Percentiles rank a stretch among this genome's conserved stretches.
Evolutionary conservation across 1,140 invertebrate species (phyloP).

Genomic region (Zaprionus camerounensis): DNA sequence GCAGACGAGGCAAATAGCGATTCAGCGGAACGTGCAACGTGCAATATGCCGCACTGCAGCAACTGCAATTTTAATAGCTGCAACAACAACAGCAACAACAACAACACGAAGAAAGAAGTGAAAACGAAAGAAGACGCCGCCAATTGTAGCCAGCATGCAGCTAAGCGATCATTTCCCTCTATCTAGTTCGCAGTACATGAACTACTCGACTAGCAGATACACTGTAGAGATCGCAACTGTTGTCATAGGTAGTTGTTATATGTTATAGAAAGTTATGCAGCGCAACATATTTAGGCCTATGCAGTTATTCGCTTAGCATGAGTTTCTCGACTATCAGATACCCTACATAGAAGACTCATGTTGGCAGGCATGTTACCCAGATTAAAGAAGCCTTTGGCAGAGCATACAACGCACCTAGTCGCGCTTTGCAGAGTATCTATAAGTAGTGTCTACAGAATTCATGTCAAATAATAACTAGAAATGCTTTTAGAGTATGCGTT

Average conservation of each 20-base stretch:
- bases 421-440: neutral
- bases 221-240: neutral
- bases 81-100: slow-evolving; percentile 6
- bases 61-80: slow-evolving; percentile 43
- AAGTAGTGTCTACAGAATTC: too few species aligned
- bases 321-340: neutral
- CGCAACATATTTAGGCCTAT: too few species aligned
- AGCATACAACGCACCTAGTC: neutral
- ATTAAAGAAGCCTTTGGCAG: neutral
- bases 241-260: neutral
- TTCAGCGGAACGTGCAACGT: slow-evolving; percentile 48
- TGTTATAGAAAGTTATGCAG: too few species aligned
- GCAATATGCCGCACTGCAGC: slow-evolving; percentile 10
- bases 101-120: neutral
- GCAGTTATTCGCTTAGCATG: neutral
- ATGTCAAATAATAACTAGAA: too few species aligned
- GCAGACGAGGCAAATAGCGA: slow-evolving; percentile 20
- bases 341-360: neutral
- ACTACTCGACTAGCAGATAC: neutral
- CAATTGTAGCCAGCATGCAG: slow-evolving; percentile 35
- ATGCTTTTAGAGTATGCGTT: too few species aligned
- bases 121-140: slow-evolving; percentile 9
- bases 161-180: slow-evolving; percentile 26
- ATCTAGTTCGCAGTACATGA: neutral
- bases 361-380: neutral